Base-by-base conservation (phyloP, 2,888 invertebrate genomes). In the Allygus modestus region DNA sequence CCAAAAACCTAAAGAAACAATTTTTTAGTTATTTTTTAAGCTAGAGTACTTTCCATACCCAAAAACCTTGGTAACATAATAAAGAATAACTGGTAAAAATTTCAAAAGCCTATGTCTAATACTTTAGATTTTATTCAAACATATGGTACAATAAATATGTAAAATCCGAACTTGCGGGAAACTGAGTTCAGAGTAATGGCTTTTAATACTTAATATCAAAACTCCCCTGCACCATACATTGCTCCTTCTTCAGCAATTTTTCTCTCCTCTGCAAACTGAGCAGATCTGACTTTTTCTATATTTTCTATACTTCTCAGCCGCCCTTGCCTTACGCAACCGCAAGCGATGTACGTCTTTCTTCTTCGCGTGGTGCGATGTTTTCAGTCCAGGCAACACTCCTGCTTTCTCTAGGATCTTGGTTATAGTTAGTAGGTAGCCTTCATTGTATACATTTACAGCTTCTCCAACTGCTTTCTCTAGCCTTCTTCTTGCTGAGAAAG, bases 101-200 rank as follows among this genome's bases (percentile, higher is more conserved):
- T 33, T 37, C 33, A 75, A 75, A 75, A 26, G 75, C 75, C 41
- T 75, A 75, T 75, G 75, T n/a, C 23, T 75, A 41, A 75, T 75
- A n/a, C n/a, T n/a, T n/a, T n/a, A n/a, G n/a, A n/a, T n/a, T n/a
- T n/a, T n/a, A n/a, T n/a, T n/a, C n/a, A 75, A 75, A 75, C 75
- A 37, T 41, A 37, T 41, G 75, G 0, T 11, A 71, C 31, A 31
- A 75, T 17, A 37, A 75, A 75, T 15, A 75, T 41, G 41, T n/a
- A 75, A 75, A 75, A 37, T 75, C 17, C 1, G 20, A 75, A 75
- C 75, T 75, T 41, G 75, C 41, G 41, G 41, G 26, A 37, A 75
- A 75, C 71, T 28, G 31, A 31, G 28, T 71, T 71, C 71, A 71
- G 37, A 41, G 37, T 75, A 37, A 51, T 17, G 15, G 75, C 41